Evolutionary conservation across 2,888 invertebrate species (phyloP), one percentile per base, ranked within the genome.

Genomic region (Ophion ellenae): DNA sequence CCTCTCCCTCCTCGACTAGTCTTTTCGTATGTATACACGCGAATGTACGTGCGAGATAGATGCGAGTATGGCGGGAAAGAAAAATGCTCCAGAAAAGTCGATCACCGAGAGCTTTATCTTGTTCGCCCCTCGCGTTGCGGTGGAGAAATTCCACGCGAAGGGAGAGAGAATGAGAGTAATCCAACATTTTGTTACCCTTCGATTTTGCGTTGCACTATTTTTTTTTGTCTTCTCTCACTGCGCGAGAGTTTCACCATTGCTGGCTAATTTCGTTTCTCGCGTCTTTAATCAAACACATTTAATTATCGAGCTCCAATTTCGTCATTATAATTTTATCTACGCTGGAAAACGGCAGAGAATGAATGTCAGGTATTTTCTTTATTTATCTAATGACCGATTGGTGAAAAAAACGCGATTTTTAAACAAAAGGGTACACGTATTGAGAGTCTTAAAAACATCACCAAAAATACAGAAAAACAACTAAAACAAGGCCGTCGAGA

Each of bases 61-160:
- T 14, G 64, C 53, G n/a, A 69, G 64, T 45, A 70, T 69, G 82
- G 75, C 79, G 53, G 20, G 76, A 71, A 79, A 69, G 82, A 71
- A 80, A 85, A 85, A 85, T 77, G 80, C 67, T 77, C 69, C 76
- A 85, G 76, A 61, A 67, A 76, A 80, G 80, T 85, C 85, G 85
- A 80, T 83, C 85, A 73, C 45, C 61, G 64, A 80, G 81, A 83
- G 80, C 67, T 83, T 80, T 77, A 80, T 82, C 79, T 70, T 79
- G 61, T 79, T 76, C 64, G 47, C 75, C 53, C 11, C 36, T 61
- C 69, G 36, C 53, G 32, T n/a, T 32, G 78, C 20, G 47, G 20
- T 59, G 28, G 24, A 78, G 73, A 28, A 67, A 77, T n/a, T 2
- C n/a, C 40, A 47, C 11, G 36, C 11, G 63, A 28, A 40, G 57